Evolutionary conservation across 1,140 invertebrate genomes (phyloP), one percentile per base, ranked within the genome.

Genomic region (Drosophila repleta): DNA sequence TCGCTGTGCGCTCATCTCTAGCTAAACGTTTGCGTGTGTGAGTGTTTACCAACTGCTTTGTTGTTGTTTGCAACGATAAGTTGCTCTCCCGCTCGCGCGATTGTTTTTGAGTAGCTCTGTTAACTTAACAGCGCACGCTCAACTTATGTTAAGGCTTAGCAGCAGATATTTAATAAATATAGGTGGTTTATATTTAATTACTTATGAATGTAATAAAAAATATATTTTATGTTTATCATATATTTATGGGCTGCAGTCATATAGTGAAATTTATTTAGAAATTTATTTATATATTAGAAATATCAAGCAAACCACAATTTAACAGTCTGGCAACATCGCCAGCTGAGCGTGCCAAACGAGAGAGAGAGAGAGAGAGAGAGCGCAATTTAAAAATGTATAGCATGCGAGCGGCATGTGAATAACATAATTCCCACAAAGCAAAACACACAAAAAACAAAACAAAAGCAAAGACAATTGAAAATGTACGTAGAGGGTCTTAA

Each of bases 31-130:
- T 39, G 29, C 48, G 13, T 66, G 68, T 71, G 39, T 58, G 45
- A 37, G 68, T 71, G 68, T 71, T 71, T 71, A 71, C 62, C 68
- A 66, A 53, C 46, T 24, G 68, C 68, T 65, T 58, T 66, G 62
- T 66, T 71, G 68, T 48, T 71, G 46, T 26, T 58, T 58, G 52
- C 62, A 58, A 46, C 58, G 29, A 24, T 52, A 20, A 71, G 32
- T 57, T 29, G 51, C 68, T 57, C 53, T 51, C 68, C n/a, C 61
- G 35, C 46, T 49, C 35, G 53, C 26, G 32, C 53, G 39, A 37
- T 53, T 52, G 21, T 52, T 29, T 71, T 11, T 39, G 62, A 65
- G 68, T 57, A 11, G 24, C 10, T 35, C 52, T 71, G 68, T 71
- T 71, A 71, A 66, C 5, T 65, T 65, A 66, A 71, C 62, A 71